Evolutionary conservation across 2,797 vertebrate genomes (phyloP).

Genomic region (Synanceia verrucosa): DNA sequence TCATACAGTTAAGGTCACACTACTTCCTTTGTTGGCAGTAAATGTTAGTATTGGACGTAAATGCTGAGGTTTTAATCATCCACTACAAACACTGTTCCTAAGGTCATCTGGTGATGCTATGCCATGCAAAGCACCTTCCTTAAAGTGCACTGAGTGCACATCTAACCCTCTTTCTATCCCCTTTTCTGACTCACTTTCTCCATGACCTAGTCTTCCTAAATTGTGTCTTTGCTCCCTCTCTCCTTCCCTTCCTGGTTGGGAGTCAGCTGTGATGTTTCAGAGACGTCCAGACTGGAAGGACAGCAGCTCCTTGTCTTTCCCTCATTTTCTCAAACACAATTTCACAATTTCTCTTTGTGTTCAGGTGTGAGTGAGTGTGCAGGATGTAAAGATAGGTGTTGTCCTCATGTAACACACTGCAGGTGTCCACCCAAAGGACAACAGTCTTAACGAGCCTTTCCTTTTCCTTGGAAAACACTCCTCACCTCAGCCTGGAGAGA

Average conservation of each 20-base stretch:
- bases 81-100: neutral
- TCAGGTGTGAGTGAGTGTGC: constrained; percentile 5
- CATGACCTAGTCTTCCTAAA: constrained; percentile 32
- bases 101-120: neutral
- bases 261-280: constrained; percentile 28
- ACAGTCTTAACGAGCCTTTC: constrained; percentile 40
- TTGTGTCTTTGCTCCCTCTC: constrained; percentile 22
- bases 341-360: constrained; percentile 3
- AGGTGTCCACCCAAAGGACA: neutral
- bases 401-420: neutral
- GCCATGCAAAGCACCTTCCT: neutral
- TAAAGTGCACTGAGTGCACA: neutral
- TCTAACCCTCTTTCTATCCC: constrained; percentile 1
- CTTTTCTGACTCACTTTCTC: constrained; percentile 31
- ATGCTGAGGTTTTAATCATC: neutral
- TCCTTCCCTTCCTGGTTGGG: constrained; percentile 19
- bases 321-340: neutral
- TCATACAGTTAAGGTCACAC: neutral
- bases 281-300: constrained; percentile 34
- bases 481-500: constrained; percentile 3
- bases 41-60: neutral
- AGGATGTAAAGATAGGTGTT: neutral
- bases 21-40: neutral
- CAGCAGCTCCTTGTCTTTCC: neutral
- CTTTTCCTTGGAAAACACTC: constrained; percentile 40